Base-by-base conservation (phyloP, 2,113 vertebrate genomes). In the Sorex fumeus region DNA sequence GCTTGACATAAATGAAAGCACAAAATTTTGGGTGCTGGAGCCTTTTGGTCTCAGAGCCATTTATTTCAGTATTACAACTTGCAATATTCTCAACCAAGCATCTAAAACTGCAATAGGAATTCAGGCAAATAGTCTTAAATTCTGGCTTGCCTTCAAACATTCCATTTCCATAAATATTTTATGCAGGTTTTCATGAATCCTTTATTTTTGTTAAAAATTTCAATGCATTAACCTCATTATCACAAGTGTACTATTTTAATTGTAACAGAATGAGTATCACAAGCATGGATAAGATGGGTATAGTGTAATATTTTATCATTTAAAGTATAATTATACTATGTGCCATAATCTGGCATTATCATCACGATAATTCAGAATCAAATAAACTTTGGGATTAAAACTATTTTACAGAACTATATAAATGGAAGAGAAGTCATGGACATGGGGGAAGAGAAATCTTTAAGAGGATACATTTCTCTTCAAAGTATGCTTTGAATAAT, bases 161-260 rank as follows among this genome's bases (percentile, higher is more conserved):
- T 96, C 47, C 84, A 93, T 77, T 94, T 87, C 90, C 82, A 94
- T 93, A 96, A 97, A 94, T 96, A 95, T 91, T 96, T 96, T 81
- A 95, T 75, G 32, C 60, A 77, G 53, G 79, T 96, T 92, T 92
- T 94, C 89, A 96, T 13, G 78, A 94, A 91, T 92, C 36, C 96
- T 81, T 88, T 91, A 86, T 88, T 94, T 96, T 95, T 88, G 89
- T 93, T 91, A 88, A 87, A n/a, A 88, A 94, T 94, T 90, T 34
- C 88, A 94, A 13, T 91, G 62, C 82, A 89, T 50, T 96, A 96
- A 91, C 57, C 81, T 96, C 90, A 91, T 97, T 93, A 95, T 92
- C 93, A 87, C 69, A 93, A 95, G 64, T 43, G 78, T 53, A 71
- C 88, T 93, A 27, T 95, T 94, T 96, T 78, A 93, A 93, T 91